Evolutionary conservation across 2,113 vertebrate genomes (phyloP).

Genomic region (Channa argus): DNA sequence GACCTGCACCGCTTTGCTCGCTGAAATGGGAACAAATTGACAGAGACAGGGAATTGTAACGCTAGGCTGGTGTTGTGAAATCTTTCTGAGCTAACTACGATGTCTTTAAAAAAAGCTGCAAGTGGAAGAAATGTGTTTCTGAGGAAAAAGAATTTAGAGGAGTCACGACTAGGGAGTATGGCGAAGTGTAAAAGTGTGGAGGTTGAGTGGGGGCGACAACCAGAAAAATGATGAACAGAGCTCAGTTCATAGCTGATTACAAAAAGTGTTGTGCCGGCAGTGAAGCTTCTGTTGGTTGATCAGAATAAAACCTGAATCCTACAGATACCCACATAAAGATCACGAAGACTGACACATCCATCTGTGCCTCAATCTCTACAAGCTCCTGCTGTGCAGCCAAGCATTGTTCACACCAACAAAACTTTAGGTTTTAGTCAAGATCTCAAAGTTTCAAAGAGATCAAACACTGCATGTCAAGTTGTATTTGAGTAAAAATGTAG

Average conservation of each 20-base stretch:
- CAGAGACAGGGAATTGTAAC: not conserved
- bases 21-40: slow-evolving; percentile 34
- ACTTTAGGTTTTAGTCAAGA: not conserved
- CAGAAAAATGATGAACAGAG: slow-evolving; percentile 15
- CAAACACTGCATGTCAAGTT: too few relatives aligned
- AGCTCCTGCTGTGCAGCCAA: not conserved
- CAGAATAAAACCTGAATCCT: not conserved
- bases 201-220: slow-evolving; percentile 7
- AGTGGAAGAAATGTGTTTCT: not conserved
- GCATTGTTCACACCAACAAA: not conserved
- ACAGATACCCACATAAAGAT: too few relatives aligned
- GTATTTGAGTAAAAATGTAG: not conserved
- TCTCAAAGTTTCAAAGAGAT: not conserved
- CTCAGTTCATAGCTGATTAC: not conserved
- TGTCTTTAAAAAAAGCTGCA: not conserved
- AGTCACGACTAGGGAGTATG: not conserved
- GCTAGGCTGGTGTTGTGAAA: not conserved
- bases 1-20: not conserved
- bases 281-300: not conserved
- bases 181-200: not conserved
- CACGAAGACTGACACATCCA: not conserved
- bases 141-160: not conserved
- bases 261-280: too few relatives aligned
- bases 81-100: not conserved
- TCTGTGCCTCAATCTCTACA: not conserved